Conservation (phyloP, 2,797 vertebrate genomes). For the Varecia variegata region DNA sequence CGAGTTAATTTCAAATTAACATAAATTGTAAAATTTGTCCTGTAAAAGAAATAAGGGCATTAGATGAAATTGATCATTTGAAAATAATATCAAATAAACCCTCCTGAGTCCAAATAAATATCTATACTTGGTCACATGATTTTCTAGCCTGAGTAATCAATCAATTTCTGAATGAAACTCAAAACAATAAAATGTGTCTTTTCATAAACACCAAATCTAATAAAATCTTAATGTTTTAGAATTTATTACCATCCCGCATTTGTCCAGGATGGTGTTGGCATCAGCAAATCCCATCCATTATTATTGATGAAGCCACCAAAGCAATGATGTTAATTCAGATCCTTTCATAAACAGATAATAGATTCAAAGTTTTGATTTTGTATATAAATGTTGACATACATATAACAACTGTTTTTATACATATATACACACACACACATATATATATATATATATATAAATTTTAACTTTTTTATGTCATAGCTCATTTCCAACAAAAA, state of each 20-base stretch:
- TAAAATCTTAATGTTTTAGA: not conserved
- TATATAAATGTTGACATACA: not conserved
- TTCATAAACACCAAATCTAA: not conserved
- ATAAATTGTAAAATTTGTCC: not conserved
- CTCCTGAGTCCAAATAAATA: not conserved
- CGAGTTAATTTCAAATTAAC: not conserved
- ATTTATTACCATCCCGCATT: not conserved
- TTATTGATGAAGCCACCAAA: not conserved
- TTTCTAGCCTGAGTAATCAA: not conserved
- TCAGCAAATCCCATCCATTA: not conserved
- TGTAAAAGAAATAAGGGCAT: not conserved
- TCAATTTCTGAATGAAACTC: not conserved
- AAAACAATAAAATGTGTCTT: not conserved
- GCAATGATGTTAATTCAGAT: not conserved
- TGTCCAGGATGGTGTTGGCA: not conserved
- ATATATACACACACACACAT: too few relatives aligned
- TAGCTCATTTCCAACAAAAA: not conserved
- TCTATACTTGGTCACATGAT: not conserved
- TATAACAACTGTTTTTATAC: not conserved
- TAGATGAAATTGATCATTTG: not conserved
- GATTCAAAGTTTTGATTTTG: not conserved
- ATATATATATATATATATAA: too few relatives aligned
- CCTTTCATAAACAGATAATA: not conserved
- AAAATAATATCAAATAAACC: not conserved
- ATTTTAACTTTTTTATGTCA: not conserved